Evolutionary conservation across 1,140 invertebrate genomes (phyloP), one percentile per base, ranked within the genome.

Genomic region (Nylanderia fulva): DNA sequence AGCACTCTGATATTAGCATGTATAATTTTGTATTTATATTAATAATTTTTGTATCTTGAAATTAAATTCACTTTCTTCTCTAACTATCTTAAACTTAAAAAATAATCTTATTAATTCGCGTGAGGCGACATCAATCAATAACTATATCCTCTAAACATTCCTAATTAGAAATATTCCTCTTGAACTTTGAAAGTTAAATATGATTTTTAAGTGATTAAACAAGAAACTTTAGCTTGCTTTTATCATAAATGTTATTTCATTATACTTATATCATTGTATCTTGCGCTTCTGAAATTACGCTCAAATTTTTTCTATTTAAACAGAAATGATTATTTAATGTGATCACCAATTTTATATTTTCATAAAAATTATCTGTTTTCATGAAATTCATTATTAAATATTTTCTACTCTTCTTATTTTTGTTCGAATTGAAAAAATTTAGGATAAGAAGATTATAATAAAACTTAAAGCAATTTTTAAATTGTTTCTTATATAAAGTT

Each of bases 271-370:
- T 48, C 45, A 48, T 48, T 48, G 21, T 61, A 18, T 45, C 15
- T 45, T 61, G n/a, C 7, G n/a, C 15, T 39, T 27, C 2, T 9
- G 45, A 72, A 76, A 76, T 76, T 1, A 8, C 29, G 11, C 61
- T 76, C 18, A 39, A 61, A 61, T 63, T 76, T 21, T 27, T 76
- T 29, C 39, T 18, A 9, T 76, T 76, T 13, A 76, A 76, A 74
- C 8, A 74, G 15, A 63, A 63, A 45, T 29, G 24, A 76, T 63
- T 5, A 15, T 76, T 63, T 76, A 63, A 76, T 11, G 3, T 11
- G 3, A 58, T 74, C 13, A 54, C 0, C 18, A 63, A 5, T 45
- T n/a, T 39, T 45, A 60, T 60, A 75, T 21, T 7, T 60, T 60
- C 2, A 42, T 60, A 15, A 21, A 75, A 61, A 75, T 18, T n/a